Evolutionary conservation across 2,888 invertebrate species (phyloP).

Genomic region (Cephus pulcher): DNA sequence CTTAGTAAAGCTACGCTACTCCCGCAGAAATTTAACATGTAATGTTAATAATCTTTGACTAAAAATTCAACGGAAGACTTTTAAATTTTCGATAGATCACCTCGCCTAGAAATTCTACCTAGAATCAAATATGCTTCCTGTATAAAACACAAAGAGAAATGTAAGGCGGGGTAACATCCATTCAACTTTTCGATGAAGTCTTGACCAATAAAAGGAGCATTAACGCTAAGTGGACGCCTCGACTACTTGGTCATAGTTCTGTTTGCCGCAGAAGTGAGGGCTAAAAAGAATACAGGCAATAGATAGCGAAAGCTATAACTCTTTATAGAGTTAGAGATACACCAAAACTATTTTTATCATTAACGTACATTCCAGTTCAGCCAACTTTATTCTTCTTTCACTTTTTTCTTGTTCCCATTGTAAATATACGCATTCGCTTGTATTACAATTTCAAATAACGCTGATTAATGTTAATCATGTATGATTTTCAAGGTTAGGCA

Average conservation of each 20-base stretch:
- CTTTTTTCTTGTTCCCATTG: background rate
- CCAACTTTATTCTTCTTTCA: background rate
- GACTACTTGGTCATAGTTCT: slow-evolving; percentile 53
- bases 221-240: slow-evolving; percentile 60
- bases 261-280: slow-evolving; percentile 47
- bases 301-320: slow-evolving; percentile 36
- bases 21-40: background rate
- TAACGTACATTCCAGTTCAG: background rate
- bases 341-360: background rate
- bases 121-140: background rate
- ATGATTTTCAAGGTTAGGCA: background rate
- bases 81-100: background rate
- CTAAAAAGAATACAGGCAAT: slow-evolving; percentile 39
- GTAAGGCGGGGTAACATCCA: slow-evolving; percentile 17
- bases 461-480: background rate
- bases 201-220: slow-evolving; percentile 63
- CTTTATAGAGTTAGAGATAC: slow-evolving; percentile 10
- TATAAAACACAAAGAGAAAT: slow-evolving; percentile 5
- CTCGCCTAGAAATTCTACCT: background rate
- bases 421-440: too few relatives aligned
- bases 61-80: slow-evolving; percentile 31
- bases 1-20: background rate
- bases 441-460: background rate
- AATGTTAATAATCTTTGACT: background rate
- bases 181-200: slow-evolving; percentile 50